Evolutionary conservation across 2,113 vertebrate genomes (phyloP).

Genomic region (Corynorhinus townsendii): DNA sequence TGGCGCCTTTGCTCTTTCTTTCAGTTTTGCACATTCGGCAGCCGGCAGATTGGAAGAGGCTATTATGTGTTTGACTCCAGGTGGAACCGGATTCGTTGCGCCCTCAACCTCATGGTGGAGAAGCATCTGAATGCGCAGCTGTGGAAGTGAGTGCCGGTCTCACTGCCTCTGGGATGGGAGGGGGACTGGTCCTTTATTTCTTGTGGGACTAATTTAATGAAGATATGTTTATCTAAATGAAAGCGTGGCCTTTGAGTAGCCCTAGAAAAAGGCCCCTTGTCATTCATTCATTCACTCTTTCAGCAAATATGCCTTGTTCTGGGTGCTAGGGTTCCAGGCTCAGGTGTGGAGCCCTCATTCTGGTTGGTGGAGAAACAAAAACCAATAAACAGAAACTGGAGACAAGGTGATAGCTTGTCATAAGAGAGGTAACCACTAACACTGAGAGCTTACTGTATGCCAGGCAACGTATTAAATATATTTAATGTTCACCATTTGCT

Average conservation of each 20-base stretch:
- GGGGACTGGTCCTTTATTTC: background rate
- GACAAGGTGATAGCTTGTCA: background rate
- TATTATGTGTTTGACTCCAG: constrained; percentile 94
- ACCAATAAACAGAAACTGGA: background rate
- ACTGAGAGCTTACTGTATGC: background rate
- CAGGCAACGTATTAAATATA: background rate
- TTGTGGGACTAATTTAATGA: background rate
- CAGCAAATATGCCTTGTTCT: background rate
- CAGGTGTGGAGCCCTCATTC: background rate
- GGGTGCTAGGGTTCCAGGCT: background rate
- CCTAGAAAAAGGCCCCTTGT: background rate
- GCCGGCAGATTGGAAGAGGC: constrained; percentile 94
- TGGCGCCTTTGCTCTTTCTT: constrained; percentile 60
- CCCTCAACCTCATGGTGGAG: constrained; percentile 95
- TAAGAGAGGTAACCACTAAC: background rate
- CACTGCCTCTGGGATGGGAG: background rate
- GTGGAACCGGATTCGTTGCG: constrained; percentile 94
- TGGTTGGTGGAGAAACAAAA: background rate
- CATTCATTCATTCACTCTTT: background rate
- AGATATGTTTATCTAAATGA: background rate
- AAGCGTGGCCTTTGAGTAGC: background rate
- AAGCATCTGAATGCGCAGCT: constrained; percentile 97
- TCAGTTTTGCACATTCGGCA: constrained; percentile 98
- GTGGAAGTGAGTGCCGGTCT: constrained; percentile 89
- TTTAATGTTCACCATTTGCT: background rate